Evolutionary conservation across 2,888 invertebrate species (phyloP), one percentile per base, ranked within the genome.

Genomic region (Agrochola lota): DNA sequence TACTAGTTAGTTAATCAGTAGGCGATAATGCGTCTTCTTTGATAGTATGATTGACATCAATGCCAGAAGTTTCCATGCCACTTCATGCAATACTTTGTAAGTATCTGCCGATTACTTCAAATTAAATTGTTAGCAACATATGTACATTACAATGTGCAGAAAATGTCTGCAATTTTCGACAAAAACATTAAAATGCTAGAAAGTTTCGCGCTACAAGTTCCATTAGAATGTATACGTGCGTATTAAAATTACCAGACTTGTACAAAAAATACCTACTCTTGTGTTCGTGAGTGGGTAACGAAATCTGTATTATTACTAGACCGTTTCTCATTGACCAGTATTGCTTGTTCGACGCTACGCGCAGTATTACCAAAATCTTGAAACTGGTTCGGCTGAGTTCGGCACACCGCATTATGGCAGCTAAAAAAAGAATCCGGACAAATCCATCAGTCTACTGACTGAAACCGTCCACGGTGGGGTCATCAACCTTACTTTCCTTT

Each of bases 401-500:
- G 90, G 88, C 89, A 88, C 87, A 90, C 90, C 90, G 91, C 90
- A 91, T 92, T 93, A 91, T 90, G 90, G 90, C 88, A 89, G 91
- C 93, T 94, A 94, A 93, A 95, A 94, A 94, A 94, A 94, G 92
- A 93, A 87, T 91, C 91, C 91, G 91, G 91, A 93, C 91, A 91
- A 92, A 91, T 91, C 92, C 93, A 94, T 94, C 92, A 93, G 91
- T 92, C 88, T 90, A 88, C 91, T 89, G 91, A 89, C 91, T 90
- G 90, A 91, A 91, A 89, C 91, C 93, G 93, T 90, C 93, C 89
- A 90, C 87, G 80, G 87, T 88, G 92, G 88, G 96, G 94, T 95
- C 95, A 91, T 91, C 91, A 91, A 95, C 94, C 95, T 88, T 87
- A 93, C 95, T 94, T 95, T 95, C 95, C 95, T 94, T 95, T 95